These are phyloP conservation scores for Bombus affinis DNA, from an alignment of 1,140 invertebrate genomes.

Conservation along the genomic window DNA sequence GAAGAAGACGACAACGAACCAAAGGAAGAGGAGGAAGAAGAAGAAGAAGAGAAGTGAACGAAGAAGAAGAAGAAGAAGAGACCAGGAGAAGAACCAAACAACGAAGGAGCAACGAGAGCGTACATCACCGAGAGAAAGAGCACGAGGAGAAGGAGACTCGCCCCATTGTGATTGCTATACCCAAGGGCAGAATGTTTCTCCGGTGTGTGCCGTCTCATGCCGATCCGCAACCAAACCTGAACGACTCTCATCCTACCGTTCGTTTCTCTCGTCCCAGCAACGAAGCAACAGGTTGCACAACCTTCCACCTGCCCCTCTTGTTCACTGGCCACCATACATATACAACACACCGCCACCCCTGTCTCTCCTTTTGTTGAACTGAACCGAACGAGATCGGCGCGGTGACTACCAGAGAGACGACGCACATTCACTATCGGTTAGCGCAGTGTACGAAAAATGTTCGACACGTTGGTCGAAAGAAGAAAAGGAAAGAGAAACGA, in stretches of 20 bases:
- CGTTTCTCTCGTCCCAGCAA: constrained; percentile 58
- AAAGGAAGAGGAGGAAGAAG: neutral
- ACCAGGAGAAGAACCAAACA: constrained; percentile 28
- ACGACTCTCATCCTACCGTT: constrained; percentile 64
- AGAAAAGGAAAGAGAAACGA: neutral
- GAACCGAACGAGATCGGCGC: neutral
- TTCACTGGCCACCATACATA: constrained; percentile 69
- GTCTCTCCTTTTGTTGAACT: constrained; percentile 41
- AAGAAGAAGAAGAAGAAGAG: neutral
- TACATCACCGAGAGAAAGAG: constrained; percentile 35
- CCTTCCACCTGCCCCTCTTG: constrained; percentile 74
- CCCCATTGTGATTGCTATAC: constrained; percentile 69
- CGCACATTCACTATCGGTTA: constrained; percentile 33
- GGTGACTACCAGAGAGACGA: constrained; percentile 9
- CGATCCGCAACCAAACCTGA: constrained; percentile 62
- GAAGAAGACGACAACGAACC: neutral
- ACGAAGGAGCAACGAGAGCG: constrained; percentile 30
- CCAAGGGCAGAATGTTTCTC: constrained; percentile 66
- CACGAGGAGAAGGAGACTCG: constrained; percentile 36
- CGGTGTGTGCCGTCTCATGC: constrained; percentile 64
- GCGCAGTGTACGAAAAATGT: constrained; percentile 63
- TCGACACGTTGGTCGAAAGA: constrained; percentile 37
- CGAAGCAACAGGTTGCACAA: constrained; percentile 71
- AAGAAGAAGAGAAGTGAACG: constrained; percentile 40
- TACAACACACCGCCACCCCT: constrained; percentile 23